Percentiles rank a stretch among this genome's conserved stretches.
These are phyloP conservation scores for Eupleurogrammus muticus DNA, from an alignment of 2,797 vertebrate genomes.

Conservation along the genomic window DNA sequence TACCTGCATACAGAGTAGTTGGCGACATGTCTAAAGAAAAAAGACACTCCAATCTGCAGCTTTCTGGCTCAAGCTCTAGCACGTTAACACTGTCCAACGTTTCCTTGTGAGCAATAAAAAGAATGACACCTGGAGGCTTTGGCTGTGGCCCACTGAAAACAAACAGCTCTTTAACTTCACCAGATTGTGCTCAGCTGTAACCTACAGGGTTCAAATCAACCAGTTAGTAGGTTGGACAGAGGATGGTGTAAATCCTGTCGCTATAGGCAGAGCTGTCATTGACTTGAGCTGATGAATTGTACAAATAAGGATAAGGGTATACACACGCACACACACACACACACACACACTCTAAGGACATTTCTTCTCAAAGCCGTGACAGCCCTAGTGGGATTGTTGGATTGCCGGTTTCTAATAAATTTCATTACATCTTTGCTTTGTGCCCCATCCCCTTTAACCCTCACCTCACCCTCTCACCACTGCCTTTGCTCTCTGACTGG, in stretches of 20 bases:
- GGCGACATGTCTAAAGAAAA: slow-evolving; percentile 90
- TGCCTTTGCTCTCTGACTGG: slow-evolving; percentile 64
- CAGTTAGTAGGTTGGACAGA: neutral
- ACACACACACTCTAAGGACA: neutral
- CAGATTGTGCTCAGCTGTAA: slow-evolving; percentile 39
- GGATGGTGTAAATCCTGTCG: neutral
- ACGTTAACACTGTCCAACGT: slow-evolving; percentile 7
- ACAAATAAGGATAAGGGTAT: neutral
- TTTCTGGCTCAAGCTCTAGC: slow-evolving; percentile 46
- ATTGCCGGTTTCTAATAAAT: neutral
- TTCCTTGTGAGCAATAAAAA: slow-evolving; percentile 59
- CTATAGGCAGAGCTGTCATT: neutral
- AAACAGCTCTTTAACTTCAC: slow-evolving; percentile 29
- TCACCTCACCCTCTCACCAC: slow-evolving; percentile 3
- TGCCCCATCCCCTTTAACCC: slow-evolving; percentile 7
- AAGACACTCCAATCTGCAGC: slow-evolving; percentile 73
- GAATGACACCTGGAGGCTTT: slow-evolving; percentile 48
- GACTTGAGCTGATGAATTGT: neutral
- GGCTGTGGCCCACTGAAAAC: slow-evolving; percentile 30
- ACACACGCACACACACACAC: neutral
- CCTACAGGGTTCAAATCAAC: slow-evolving; percentile 42
- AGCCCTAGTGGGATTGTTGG: neutral
- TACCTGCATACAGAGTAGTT: slow-evolving; percentile 85
- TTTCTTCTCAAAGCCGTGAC: neutral
- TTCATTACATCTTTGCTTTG: neutral